A percentile compares a stretch with the other conserved stretches of the same genome.
Conservation (phyloP, 2,888 invertebrate genomes). For the Mystacides longicornis region DNA sequence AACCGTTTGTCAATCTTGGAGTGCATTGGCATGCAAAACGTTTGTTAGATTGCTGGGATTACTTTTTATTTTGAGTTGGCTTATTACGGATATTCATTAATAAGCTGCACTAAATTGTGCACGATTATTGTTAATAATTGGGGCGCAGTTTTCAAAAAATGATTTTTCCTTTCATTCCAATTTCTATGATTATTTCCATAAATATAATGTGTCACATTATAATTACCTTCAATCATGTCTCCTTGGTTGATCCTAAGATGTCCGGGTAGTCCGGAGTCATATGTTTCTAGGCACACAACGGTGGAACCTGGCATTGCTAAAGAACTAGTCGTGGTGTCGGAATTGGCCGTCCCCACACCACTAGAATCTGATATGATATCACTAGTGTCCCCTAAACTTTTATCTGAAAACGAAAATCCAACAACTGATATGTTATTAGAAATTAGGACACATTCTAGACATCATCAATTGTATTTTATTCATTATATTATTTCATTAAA, state of each 20-base stretch:
- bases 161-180: too few species aligned
- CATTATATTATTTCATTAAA: background rate
- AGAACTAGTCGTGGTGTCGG: constrained; percentile 72
- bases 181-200: too few species aligned
- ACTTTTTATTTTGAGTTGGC: too few species aligned
- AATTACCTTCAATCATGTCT: constrained; percentile 80
- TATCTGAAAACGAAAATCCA: constrained; percentile 56
- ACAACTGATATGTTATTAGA: constrained; percentile 26
- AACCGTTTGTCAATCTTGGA: too few species aligned
- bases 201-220: too few species aligned
- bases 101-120: too few species aligned
- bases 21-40: too few species aligned
- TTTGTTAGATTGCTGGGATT: too few species aligned
- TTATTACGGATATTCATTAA: too few species aligned
- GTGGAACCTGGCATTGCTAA: constrained; percentile 74
- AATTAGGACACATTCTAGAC: constrained; percentile 5
- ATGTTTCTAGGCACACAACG: constrained; percentile 79
- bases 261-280: constrained; percentile 62
- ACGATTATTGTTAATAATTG: too few species aligned
- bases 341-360: constrained; percentile 83
- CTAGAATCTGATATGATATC: constrained; percentile 90
- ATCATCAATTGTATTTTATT: background rate
- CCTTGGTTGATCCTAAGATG: constrained; percentile 81
- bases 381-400: constrained; percentile 82
- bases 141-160: too few species aligned